A percentile compares a stretch with the other conserved stretches of the same genome.
Evolutionary conservation across 2,888 invertebrate species (phyloP).

Genomic region (Pasiphila rectangulata): DNA sequence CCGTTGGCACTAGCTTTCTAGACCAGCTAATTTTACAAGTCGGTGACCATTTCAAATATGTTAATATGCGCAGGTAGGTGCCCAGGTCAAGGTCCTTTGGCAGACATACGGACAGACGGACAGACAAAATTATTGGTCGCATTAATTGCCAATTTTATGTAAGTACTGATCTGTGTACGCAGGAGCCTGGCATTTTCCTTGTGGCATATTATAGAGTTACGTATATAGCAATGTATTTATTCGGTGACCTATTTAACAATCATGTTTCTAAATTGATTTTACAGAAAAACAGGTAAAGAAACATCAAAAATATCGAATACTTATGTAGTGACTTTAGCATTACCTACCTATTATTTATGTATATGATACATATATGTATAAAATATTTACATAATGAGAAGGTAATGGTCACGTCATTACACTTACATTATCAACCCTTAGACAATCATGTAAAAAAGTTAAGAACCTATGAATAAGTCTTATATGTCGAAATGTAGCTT

Average conservation of each 20-base stretch:
- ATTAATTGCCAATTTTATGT: constrained; percentile 10
- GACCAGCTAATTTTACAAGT: constrained; percentile 8
- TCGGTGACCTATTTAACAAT: neutral
- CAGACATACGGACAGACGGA: constrained; percentile 21
- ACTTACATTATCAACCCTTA: too few relatives aligned
- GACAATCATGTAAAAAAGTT: too few relatives aligned
- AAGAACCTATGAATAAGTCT: too few relatives aligned
- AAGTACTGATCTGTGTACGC: constrained; percentile 7
- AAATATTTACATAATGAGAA: too few relatives aligned
- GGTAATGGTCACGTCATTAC: too few relatives aligned
- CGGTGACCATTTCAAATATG: constrained; percentile 16
- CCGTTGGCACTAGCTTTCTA: constrained; percentile 18
- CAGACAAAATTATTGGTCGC: constrained; percentile 7
- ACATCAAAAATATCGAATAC: neutral
- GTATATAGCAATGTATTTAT: neutral
- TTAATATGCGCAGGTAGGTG: neutral
- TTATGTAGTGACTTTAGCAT: too few relatives aligned
- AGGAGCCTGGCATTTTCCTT: constrained; percentile 7
- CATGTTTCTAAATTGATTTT: too few relatives aligned
- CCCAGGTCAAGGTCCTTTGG: constrained; percentile 30
- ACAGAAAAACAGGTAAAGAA: too few relatives aligned
- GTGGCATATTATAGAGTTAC: neutral
- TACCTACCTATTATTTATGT: too few relatives aligned
- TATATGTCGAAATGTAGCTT: too few relatives aligned
- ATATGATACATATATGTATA: too few relatives aligned